Base-by-base conservation (phyloP, 2,797 vertebrate species). In the Tenualosa thibaudeaui region DNA sequence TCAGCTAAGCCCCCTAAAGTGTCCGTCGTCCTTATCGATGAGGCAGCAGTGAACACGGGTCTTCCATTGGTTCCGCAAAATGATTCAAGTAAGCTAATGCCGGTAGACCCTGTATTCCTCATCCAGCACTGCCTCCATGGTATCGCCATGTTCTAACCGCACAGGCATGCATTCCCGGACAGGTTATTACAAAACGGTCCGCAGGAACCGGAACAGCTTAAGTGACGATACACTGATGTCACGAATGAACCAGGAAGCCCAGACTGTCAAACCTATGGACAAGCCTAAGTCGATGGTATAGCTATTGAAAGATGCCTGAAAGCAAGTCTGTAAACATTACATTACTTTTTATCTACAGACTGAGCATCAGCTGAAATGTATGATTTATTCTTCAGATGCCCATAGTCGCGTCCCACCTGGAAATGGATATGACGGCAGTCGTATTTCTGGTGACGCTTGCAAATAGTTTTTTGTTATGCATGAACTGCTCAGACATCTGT, bases 81-180 rank as follows among this genome's bases (percentile, higher is more conserved):
- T 0, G 85, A 83, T 9, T 92, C 92, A 10, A 88, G 53, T 9
- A 93, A 84, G 83, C 19, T 17, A 0, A 86, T 0, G 0, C 43
- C 84, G 0, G 85, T 49, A 75, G 84, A 85, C 53, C 71, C 85
- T 1, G 81, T 40, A 3, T 60, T 86, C 89, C 89, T 90, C 40
- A 90, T 88, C 87, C 91, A 43, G 53, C 89, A 94, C 0, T 86
- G 89, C 84, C 90, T 91, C 93, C 92, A 94, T 81, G 90, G 90
- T 22, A 50, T 91, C 93, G 95, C 95, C 95, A 96, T 96, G 89
- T 92, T 94, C 22, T 71, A 51, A 9, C 83, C 2, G 60, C 51
- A 43, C 24, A 1, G 6, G 46, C 86, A 40, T 71, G 83, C 84
- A 58, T 43, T 58, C 86, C 75, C 0, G 0, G 2, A 26, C 43